Evolutionary conservation across 2,113 vertebrate genomes (phyloP), one percentile per base, ranked within the genome.

Genomic region (Burhinus oedicnemus): DNA sequence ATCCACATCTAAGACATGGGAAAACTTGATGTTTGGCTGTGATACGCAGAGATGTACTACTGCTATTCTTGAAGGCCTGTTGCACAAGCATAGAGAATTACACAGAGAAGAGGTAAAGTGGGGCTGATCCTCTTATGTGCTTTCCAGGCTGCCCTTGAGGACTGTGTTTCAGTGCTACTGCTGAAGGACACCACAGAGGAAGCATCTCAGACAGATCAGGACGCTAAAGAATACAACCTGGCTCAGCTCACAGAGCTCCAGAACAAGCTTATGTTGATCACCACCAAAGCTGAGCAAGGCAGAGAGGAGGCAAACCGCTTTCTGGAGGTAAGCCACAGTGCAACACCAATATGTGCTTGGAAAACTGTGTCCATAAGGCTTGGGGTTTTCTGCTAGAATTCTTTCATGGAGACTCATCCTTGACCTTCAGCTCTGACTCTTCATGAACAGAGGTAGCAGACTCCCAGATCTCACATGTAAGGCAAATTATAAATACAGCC

Each of bases 251-350:
- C 97, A 69, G 98, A 98, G 84, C 93, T 98, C 14, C 98, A 98
- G 68, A 98, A 98, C 95, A 98, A 98, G 71, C 97, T 98, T 71
- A 98, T 98, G 98, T 96, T 98, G 52, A 98, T 98, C 97, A 98
- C 98, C 5, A 98, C 98, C 47, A 98, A 98, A 95, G 96, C 96
- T 49, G 98, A 98, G 49, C 94, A 97, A 15, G 97, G 98, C 58
- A 95, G 94, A 83, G 97, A 98, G n/a, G 98, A 98, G 72, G 98
- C 98, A 79, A 98, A 97, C 93, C 93, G 94, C 69, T 98, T 98
- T 79, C 98, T 97, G 21, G 95, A 98, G 97, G 98, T 98, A 72
- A 94, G 32, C 27, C n/a, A 66, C 51, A 80, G 40, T 34, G 22
- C 22, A 71, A 38, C 34, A 55, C 19, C 29, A 64, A 19, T 40